These are phyloP conservation scores for Andrena trimmerana DNA, from an alignment of 2,888 invertebrate species.

Conservation along the genomic window DNA sequence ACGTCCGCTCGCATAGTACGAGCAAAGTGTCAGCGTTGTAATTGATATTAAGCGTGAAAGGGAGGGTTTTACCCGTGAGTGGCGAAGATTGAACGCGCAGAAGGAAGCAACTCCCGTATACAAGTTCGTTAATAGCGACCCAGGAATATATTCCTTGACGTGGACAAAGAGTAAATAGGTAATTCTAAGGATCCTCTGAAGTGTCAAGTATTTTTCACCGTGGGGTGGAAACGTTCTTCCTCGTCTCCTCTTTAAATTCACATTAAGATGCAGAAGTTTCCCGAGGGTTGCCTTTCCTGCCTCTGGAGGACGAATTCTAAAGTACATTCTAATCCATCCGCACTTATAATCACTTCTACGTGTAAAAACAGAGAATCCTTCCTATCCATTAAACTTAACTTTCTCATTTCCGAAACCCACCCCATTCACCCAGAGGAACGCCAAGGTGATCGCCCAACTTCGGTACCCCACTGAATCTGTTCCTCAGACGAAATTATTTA, in stretches of 20 bases:
- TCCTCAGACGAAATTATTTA: background rate
- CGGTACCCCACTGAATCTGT: too few relatives aligned
- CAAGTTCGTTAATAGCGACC: slow-evolving; percentile 18
- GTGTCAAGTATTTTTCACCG: slow-evolving; percentile 32
- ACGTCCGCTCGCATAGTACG: background rate
- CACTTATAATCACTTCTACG: too few relatives aligned
- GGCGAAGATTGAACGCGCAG: background rate
- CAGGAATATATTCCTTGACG: slow-evolving; percentile 17
- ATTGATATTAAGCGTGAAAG: background rate
- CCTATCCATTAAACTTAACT: too few relatives aligned
- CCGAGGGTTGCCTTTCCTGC: too few relatives aligned
- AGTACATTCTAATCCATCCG: background rate
- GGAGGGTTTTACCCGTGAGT: background rate
- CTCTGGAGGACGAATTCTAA: background rate
- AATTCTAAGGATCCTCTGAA: slow-evolving; percentile 14
- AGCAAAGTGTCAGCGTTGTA: background rate
- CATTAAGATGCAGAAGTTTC: background rate
- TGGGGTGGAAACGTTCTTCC: slow-evolving; percentile 10
- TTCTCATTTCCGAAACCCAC: too few relatives aligned
- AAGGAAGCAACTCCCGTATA: background rate
- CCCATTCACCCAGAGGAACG: background rate
- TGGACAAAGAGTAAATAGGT: background rate
- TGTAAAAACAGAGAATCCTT: too few relatives aligned
- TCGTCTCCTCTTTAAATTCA: background rate
- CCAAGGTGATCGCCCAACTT: background rate